phyloP scores from a whole-genome alignment of 2,888 invertebrate species.

The Tipula confusa region DNA sequence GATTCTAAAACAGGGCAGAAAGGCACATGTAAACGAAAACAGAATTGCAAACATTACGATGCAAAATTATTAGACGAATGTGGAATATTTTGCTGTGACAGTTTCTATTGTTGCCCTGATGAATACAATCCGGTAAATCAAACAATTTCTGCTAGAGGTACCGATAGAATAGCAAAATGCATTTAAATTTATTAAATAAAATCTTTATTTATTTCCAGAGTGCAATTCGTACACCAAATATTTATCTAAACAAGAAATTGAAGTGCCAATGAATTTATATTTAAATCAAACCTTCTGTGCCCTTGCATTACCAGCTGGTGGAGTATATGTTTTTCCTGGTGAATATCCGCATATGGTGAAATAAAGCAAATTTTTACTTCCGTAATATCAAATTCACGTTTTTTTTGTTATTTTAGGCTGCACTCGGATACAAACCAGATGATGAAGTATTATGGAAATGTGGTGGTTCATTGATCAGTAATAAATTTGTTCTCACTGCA shows the following conservation, averaged over 20 bases:
- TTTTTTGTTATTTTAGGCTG: background rate
- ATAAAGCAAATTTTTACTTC: no score
- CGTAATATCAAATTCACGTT: background rate
- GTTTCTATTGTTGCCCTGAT: background rate
- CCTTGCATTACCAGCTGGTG: background rate
- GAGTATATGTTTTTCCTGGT: slow-evolving; percentile 32
- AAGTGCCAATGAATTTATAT: background rate
- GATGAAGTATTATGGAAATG: slow-evolving; percentile 49
- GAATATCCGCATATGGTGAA: slow-evolving; percentile 46
- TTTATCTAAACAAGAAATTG: background rate
- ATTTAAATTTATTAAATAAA: background rate
- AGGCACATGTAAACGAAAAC: background rate
- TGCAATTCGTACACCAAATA: background rate
- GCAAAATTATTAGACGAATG: background rate
- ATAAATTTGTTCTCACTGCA: slow-evolving; percentile 56
- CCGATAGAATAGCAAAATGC: background rate
- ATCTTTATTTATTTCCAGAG: background rate
- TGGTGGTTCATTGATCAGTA: slow-evolving; percentile 57
- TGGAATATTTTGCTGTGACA: background rate
- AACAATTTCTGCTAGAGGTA: background rate
- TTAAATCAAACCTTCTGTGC: background rate
- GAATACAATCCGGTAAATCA: background rate
- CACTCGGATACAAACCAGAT: background rate
- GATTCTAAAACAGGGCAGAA: background rate
- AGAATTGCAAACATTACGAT: background rate